Base-by-base conservation (phyloP, 2,113 vertebrate genomes). In the Mus musculus region DNA sequence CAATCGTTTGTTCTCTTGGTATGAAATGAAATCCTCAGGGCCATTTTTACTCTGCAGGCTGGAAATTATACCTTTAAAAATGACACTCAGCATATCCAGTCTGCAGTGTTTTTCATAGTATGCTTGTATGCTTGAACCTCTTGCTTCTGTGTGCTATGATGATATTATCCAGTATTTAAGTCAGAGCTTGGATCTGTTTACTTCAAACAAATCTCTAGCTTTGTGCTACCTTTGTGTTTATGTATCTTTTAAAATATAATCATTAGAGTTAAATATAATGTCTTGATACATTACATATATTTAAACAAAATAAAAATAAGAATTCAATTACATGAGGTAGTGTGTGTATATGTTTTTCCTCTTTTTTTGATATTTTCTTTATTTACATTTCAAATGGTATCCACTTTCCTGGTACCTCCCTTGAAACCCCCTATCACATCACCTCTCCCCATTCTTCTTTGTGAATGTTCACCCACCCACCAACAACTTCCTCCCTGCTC, bases 1-100 rank as follows among this genome's bases (percentile, higher is more conserved):
- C 24, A 67, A 56, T 86, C 49, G 46, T 84, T 67, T 82, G 67
- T 84, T 59, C 4, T 93, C 71, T 93, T 54, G 78, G 19, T 54
- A 49, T 82, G 22, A 52, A 71, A 91, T 72, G 16, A 91, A 95
- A 92, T 59, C 22, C n/a, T 82, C 52, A 72, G 80, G 52, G 69
- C 56, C 49, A 85, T n/a, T 28, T 84, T 63, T 19, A 46, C 19
- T 80, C 20, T 89, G 3, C 14, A 16, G 7, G 19, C 6, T 85
- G 49, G 82, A 85, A 88, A 56, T 33, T 95, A 75, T 26, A 54
- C 42, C 5, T 88, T 94, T 49, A 19, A 52, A 86, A 26, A 77
- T 72, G 73, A 81, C 69, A 86, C 13, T 42, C 17, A 56, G 19
- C 63, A 19, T 86, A 91, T 65, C 52, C 81, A 59, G n/a, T 85